Evolutionary conservation across 1,140 invertebrate genomes (phyloP).

Genomic region (Scaptomyza hsui): DNA sequence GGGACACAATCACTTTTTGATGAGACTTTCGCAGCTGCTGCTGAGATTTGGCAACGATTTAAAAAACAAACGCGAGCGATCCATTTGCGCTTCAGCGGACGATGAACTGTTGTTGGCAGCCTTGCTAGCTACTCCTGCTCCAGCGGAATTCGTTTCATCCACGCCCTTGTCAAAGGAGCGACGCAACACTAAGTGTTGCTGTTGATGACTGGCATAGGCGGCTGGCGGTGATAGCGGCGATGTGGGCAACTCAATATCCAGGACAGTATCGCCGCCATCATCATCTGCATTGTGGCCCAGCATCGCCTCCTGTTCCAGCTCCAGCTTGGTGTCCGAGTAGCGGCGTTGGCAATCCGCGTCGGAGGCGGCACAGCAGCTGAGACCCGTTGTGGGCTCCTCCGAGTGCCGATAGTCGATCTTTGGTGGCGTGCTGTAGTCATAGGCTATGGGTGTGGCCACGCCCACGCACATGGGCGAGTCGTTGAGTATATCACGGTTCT

Average conservation of each 20-base stretch:
- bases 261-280: constrained; percentile 52
- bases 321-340: constrained; percentile 85
- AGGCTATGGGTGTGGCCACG: constrained; percentile 53
- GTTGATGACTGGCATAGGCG: constrained; percentile 58
- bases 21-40: constrained; percentile 87
- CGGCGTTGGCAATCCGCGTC: constrained; percentile 69
- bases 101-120: constrained; percentile 16
- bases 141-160: constrained; percentile 29
- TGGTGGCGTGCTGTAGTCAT: constrained; percentile 75
- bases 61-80: constrained; percentile 82
- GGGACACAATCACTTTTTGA: constrained; percentile 83
- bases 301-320: constrained; percentile 50
- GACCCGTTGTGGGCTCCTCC: constrained; percentile 49
- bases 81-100: constrained; percentile 57
- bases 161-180: constrained; percentile 73
- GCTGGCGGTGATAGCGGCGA: constrained; percentile 75
- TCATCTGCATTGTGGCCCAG: constrained; percentile 5
- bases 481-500: constrained; percentile 83
- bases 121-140: neutral
- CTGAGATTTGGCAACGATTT: constrained; percentile 88
- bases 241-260: constrained; percentile 75
- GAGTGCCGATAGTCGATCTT: constrained; percentile 77
- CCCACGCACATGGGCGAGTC: constrained; percentile 67
- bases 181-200: constrained; percentile 46
- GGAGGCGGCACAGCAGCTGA: constrained; percentile 47